These are phyloP conservation scores for Rhagoletis zephyria DNA, from an alignment of 1,140 invertebrate species.

Conservation along the genomic window DNA sequence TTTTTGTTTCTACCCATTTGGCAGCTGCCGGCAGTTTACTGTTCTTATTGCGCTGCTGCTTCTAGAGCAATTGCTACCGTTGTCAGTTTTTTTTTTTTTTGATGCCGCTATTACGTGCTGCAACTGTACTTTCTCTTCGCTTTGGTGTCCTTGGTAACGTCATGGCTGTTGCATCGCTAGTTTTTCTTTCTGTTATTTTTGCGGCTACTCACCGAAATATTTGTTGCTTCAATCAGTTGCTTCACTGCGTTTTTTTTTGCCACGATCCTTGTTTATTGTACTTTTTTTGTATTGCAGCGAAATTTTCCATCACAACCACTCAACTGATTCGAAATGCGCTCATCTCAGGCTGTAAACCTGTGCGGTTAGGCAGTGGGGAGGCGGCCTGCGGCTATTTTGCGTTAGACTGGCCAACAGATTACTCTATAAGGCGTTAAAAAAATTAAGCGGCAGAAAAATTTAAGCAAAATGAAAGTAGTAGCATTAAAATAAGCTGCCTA, in stretches of 20 bases:
- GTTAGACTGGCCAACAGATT: neutral
- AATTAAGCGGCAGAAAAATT: neutral
- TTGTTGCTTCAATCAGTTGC: conserved; percentile 21
- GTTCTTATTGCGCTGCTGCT: neutral
- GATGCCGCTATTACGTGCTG: neutral
- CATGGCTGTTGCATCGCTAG: neutral
- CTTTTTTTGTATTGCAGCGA: neutral
- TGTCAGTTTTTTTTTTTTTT: neutral
- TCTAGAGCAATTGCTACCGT: neutral
- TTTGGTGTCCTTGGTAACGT: neutral
- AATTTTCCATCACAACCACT: neutral
- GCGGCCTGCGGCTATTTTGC: neutral
- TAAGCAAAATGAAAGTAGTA: neutral
- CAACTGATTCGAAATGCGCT: neutral
- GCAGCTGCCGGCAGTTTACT: neutral
- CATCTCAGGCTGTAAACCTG: neutral
- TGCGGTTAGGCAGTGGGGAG: neutral
- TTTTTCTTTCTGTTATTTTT: neutral
- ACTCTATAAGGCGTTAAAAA: neutral
- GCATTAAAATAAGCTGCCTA: neutral
- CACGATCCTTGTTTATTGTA: neutral
- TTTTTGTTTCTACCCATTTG: neutral
- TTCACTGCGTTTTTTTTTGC: neutral
- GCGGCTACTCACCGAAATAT: neutral
- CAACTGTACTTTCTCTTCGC: neutral